phyloP scores from a whole-genome alignment of 1,140 invertebrate genomes.

The Asobara japonica region DNA sequence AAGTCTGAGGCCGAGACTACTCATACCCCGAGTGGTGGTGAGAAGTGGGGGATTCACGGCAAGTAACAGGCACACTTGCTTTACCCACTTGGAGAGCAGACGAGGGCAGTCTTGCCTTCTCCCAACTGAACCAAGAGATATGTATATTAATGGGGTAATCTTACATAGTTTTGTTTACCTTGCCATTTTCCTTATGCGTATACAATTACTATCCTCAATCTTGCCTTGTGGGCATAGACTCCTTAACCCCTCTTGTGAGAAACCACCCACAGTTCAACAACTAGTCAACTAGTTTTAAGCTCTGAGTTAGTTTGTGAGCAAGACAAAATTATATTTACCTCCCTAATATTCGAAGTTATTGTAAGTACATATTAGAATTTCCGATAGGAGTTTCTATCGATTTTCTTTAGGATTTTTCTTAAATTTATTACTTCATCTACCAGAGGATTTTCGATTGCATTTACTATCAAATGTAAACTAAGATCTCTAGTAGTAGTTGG shows the following conservation, averaged over 20 bases:
- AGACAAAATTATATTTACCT: too few species aligned
- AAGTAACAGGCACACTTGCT: slow-evolving; percentile 11
- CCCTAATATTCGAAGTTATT: too few species aligned
- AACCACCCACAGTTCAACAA: slow-evolving; percentile 11
- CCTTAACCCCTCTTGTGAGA: slow-evolving; percentile 39
- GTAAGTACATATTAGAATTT: too few species aligned
- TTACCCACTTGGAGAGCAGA: not conserved
- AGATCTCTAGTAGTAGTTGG: too few species aligned
- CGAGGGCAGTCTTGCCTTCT: slow-evolving; percentile 21
- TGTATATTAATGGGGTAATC: slow-evolving; percentile 69
- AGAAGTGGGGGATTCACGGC: not conserved
- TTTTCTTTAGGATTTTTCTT: too few species aligned
- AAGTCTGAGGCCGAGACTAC: slow-evolving; percentile 66
- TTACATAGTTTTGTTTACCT: slow-evolving; percentile 70
- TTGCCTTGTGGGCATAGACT: slow-evolving; percentile 24
- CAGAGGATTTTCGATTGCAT: too few species aligned
- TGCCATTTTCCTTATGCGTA: slow-evolving; percentile 65
- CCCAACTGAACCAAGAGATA: slow-evolving; percentile 65
- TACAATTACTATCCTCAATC: slow-evolving; percentile 64
- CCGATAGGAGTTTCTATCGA: too few species aligned
- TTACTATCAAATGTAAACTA: too few species aligned
- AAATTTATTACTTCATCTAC: too few species aligned
- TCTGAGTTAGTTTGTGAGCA: not conserved
- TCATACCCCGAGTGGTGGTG: slow-evolving; percentile 41
- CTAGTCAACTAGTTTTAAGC: not conserved